Base-by-base conservation (phyloP, 2,888 invertebrate genomes). In the Monochamus alternatus region DNA sequence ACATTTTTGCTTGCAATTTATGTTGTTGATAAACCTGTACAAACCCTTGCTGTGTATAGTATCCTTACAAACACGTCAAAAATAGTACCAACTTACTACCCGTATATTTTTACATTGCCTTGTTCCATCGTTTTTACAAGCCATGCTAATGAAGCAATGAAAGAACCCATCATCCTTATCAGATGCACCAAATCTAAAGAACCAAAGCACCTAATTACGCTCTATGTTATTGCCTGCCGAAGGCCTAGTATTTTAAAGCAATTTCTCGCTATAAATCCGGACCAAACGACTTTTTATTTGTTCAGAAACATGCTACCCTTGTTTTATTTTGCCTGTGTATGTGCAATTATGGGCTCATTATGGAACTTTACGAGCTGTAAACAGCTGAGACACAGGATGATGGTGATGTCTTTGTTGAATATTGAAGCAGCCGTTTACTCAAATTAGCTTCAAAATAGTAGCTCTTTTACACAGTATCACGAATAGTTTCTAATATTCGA, bases 111-210 rank as follows among this genome's bases (percentile, higher is more conserved):
- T 22, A 22, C 22, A 22, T 22, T 22, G 22, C 22, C 22, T 22
- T 22, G 22, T 22, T 9, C 47, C 47, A 60, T n/a, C 0, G 31
- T 52, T 63, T 60, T 47, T 60, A 69, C n/a, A 62, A 69, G 22
- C 55, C 47, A 52, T n/a, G 52, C 52, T 71, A 71, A 71, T 71
- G 62, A 71, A 71, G 63, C 52, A 44, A 71, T 71, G 30, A 47
- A 51, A 71, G 32, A 62, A 60, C 47, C 14, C 60, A 69, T 69
- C 47, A 30, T n/a, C 47, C 60, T 69, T 69, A 60, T 68, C 59
- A 44, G 59, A 59, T 47, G 5, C 31, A 60, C 47, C 38, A 47
- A 60, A 69, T 44, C 14, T 43, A 0, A 9, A 32, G n/a, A 1
- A 51, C 30, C 22, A 69, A 69, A 43, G 30, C 14, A 9, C 30